Base-by-base conservation (phyloP, 2,888 invertebrate species). In the Mesorhabditis sp. region DNA sequence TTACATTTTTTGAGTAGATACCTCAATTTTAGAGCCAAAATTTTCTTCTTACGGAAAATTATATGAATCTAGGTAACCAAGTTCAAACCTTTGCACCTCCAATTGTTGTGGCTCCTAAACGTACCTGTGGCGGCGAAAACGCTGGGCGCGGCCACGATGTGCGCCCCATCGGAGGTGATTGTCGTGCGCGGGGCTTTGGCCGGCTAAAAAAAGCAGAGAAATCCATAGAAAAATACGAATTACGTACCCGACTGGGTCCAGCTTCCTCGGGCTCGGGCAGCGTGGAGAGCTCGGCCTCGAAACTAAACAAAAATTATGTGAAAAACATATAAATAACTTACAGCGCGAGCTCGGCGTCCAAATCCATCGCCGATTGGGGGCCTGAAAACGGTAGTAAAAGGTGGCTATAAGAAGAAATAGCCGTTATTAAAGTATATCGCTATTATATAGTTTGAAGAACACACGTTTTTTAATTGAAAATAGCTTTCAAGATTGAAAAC, bases 281-380 rank as follows among this genome's bases (percentile, higher is more conserved):
- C 44, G 78, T 74, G 41, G 71, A 74, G 7, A 80, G 69, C 65
- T 80, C 78, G 62, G 70, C 70, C 45, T 77, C 80, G 67, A 80
- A 80, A 13, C 78, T 78, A 50, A 69, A 45, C 7, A 43, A 61
- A 7, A n/a, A 44, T 61, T 62, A 45, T 67, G 45, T 45, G 10
- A 64, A 45, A 64, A 62, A 43, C 4, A 68, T 68, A n/a, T 10
- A 7, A 69, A 45, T 44, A 73, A 73, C 78, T 77, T 68, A 78
- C 80, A 78, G 69, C 50, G 80, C 80, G 4, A 80, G 66, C 67
- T 80, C 79, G 62, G 79, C 80, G 43, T 80, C 80, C 4, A 80
- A 64, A 66, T 61, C n/a, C 58, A n/a, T 50, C 58, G 28, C 28
- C 28, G 28, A 28, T 28, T 28, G 28, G 28, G 28, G 28, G 28